Evolutionary conservation across 1,140 invertebrate species (phyloP).

Genomic region (Papilio polytes): DNA sequence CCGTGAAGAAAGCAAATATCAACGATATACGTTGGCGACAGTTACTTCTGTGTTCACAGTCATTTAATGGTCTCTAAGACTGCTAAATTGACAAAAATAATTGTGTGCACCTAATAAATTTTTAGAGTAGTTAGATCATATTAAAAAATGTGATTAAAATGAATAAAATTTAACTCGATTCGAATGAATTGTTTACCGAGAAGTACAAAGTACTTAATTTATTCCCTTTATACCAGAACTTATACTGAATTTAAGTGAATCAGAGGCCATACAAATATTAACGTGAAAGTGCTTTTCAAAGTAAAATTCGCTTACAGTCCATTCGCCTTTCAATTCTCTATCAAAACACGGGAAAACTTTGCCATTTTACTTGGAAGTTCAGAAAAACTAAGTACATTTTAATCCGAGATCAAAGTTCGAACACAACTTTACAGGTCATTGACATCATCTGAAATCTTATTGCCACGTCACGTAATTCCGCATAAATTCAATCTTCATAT

Average conservation of each 20-base stretch:
- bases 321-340: neutral
- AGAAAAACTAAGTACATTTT: constrained; percentile 1
- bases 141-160: neutral
- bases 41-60: too few species aligned
- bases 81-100: too few species aligned
- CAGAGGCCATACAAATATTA: neutral
- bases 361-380: neutral
- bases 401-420: neutral
- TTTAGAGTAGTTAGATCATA: neutral
- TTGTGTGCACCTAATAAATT: too few species aligned
- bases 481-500: constrained; percentile 35
- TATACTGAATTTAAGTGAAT: neutral
- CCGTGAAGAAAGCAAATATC: too few species aligned
- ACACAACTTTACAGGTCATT: constrained; percentile 5
- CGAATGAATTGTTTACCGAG: neutral
- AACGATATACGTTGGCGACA: too few species aligned
- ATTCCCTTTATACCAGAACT: neutral
- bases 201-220: neutral
- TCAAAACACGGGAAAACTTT: neutral
- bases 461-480: constrained; percentile 25
- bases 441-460: neutral
- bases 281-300: neutral
- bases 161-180: neutral
- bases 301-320: neutral
- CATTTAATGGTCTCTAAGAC: too few species aligned